A percentile compares a stretch with the other conserved stretches of the same genome.
Evolutionary conservation across 2,888 invertebrate species (phyloP).

Genomic region (Minunthozetes semirufus): DNA sequence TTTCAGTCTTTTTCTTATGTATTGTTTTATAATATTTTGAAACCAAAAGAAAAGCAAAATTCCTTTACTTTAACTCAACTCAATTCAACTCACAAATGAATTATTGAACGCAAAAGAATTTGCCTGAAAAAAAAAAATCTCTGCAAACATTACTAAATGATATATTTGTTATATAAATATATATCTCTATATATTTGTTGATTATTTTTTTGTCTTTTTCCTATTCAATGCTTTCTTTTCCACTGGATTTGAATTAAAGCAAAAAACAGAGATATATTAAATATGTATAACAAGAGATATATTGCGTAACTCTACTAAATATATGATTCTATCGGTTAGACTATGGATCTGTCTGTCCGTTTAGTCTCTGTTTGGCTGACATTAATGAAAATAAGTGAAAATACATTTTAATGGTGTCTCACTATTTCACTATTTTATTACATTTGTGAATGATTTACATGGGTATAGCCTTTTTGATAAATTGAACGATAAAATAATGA

Average conservation of each 20-base stretch:
- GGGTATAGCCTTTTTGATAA: background rate
- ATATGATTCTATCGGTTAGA: background rate
- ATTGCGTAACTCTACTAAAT: background rate
- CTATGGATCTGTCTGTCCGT: background rate
- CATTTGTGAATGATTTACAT: slow-evolving; percentile 19
- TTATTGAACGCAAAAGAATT: too few relatives aligned
- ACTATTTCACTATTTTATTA: slow-evolving; percentile 13
- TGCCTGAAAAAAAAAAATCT: too few relatives aligned
- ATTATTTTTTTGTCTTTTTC: background rate
- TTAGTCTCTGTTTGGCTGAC: slow-evolving; percentile 1
- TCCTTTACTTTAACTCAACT: too few relatives aligned
- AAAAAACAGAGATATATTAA: background rate
- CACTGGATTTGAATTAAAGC: background rate
- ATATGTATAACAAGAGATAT: too few relatives aligned
- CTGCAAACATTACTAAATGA: too few relatives aligned
- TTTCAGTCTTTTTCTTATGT: background rate
- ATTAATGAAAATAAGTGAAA: slow-evolving; percentile 19
- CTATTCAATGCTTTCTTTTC: background rate
- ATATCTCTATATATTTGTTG: too few relatives aligned
- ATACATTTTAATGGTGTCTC: background rate
- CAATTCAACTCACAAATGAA: too few relatives aligned
- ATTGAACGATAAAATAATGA: slow-evolving; percentile 22
- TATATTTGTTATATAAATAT: too few relatives aligned
- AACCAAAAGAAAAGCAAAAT: too few relatives aligned
- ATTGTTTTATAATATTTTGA: slow-evolving; percentile 8